phyloP scores from a whole-genome alignment of 2,888 invertebrate genomes.

The Eretmocerus hayati region DNA sequence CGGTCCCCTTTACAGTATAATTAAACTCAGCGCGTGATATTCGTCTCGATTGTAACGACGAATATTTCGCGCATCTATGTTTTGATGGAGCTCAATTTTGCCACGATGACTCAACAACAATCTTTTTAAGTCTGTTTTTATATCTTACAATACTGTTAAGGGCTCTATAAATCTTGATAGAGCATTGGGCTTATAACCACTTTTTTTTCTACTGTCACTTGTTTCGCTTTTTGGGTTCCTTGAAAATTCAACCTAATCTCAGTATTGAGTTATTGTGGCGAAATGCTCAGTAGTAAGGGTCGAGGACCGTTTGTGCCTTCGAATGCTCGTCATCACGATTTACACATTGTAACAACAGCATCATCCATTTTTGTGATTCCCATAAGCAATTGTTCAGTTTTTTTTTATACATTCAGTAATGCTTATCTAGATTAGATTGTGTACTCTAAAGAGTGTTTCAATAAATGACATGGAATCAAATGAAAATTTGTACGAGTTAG shows the following conservation, averaged over 20 bases:
- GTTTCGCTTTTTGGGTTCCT: constrained; percentile 11
- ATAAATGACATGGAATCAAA: constrained; percentile 42
- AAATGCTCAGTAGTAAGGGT: constrained; percentile 44
- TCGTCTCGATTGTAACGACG: constrained; percentile 29
- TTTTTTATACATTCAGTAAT: constrained; percentile 42
- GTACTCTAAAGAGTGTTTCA: constrained; percentile 45
- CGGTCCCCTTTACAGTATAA: constrained; percentile 45
- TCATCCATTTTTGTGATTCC: constrained; percentile 43
- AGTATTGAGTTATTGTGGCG: constrained; percentile 36
- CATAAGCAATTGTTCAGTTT: constrained; percentile 41
- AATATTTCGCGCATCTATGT: constrained; percentile 40
- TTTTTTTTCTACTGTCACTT: too few relatives aligned
- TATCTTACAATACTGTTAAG: too few relatives aligned
- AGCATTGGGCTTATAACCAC: not conserved
- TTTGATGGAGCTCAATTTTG: constrained; percentile 40
- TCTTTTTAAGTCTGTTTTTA: too few relatives aligned
- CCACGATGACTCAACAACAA: constrained; percentile 34
- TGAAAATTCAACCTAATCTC: not conserved
- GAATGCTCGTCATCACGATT: constrained; percentile 36
- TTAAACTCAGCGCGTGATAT: constrained; percentile 41
- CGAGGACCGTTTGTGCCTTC: constrained; percentile 47
- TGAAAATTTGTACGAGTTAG: constrained; percentile 7
- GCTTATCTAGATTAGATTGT: constrained; percentile 45
- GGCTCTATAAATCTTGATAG: too few relatives aligned
- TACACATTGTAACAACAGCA: constrained; percentile 34